These are phyloP conservation scores for Pseudomyrmex dendroicus DNA, from an alignment of 1,140 invertebrate species.

Conservation along the genomic window DNA sequence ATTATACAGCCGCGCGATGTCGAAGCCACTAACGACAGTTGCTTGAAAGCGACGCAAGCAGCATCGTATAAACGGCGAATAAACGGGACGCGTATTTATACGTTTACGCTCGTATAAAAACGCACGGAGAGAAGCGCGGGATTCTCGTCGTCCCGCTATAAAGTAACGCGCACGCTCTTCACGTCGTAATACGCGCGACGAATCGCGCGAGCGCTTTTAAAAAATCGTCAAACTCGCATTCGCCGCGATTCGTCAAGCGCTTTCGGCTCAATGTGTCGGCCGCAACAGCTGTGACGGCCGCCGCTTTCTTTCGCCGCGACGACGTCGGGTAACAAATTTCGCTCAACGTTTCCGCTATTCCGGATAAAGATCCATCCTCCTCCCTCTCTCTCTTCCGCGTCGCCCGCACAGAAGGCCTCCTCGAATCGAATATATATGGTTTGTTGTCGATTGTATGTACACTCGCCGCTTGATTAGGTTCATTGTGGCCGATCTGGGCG, in stretches of 20 bases:
- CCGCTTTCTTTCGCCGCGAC: background rate
- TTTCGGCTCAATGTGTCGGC: background rate
- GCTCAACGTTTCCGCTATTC: conserved; percentile 22
- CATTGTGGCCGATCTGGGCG: conserved; percentile 81
- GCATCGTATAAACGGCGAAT: conserved; percentile 16
- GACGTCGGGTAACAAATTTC: conserved; percentile 25
- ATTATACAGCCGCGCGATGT: background rate
- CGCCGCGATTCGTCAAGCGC: conserved; percentile 56
- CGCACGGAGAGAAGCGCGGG: background rate
- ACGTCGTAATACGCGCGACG: conserved; percentile 36
- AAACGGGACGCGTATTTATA: conserved; percentile 49
- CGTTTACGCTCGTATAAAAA: conserved; percentile 15
- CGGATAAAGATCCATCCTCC: conserved; percentile 74
- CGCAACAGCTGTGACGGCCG: conserved; percentile 25
- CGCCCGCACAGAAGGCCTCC: conserved; percentile 37
- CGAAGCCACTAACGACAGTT: background rate
- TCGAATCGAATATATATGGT: conserved; percentile 72
- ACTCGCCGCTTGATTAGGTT: conserved; percentile 81
- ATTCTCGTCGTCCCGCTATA: conserved; percentile 15
- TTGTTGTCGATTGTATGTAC: conserved; percentile 81
- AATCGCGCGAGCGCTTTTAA: conserved; percentile 41
- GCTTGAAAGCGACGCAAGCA: background rate
- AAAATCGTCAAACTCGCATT: conserved; percentile 53
- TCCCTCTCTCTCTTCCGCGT: background rate
- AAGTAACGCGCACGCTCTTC: conserved; percentile 6